phyloP scores from a whole-genome alignment of 2,797 vertebrate genomes.

The Momotus momota region DNA sequence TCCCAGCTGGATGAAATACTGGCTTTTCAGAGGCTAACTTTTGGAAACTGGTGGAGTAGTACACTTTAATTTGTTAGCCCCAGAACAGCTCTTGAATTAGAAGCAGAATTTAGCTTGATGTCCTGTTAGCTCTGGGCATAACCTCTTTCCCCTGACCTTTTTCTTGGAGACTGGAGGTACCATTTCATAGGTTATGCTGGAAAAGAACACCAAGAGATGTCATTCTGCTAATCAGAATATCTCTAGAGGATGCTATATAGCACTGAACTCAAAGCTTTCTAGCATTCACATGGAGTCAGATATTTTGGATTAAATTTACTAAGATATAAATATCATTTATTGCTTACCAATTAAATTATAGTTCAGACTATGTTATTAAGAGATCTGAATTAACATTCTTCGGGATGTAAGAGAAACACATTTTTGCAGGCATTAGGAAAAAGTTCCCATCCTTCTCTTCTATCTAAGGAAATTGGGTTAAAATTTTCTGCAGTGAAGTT shows the following conservation, averaged over 20 bases:
- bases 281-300: neutral
- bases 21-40: neutral
- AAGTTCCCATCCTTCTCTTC: neutral
- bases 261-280: neutral
- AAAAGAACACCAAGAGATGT: neutral
- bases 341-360: conserved; percentile 7
- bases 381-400: conserved; percentile 5
- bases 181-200: neutral
- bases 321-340: conserved; percentile 2
- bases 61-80: neutral
- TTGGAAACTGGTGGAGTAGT: neutral
- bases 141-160: neutral
- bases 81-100: neutral
- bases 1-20: neutral
- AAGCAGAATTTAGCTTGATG: neutral
- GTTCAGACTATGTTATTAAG: neutral
- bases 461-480: neutral
- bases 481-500: neutral
- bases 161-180: neutral
- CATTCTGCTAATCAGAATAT: neutral
- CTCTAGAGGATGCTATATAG: neutral
- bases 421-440: neutral
- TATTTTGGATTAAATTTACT: conserved; percentile 3
- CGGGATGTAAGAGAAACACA: neutral
- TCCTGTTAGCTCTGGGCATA: neutral